These are phyloP conservation scores for Gymnorhina tibicen DNA, from an alignment of 2,113 vertebrate species.

Conservation along the genomic window DNA sequence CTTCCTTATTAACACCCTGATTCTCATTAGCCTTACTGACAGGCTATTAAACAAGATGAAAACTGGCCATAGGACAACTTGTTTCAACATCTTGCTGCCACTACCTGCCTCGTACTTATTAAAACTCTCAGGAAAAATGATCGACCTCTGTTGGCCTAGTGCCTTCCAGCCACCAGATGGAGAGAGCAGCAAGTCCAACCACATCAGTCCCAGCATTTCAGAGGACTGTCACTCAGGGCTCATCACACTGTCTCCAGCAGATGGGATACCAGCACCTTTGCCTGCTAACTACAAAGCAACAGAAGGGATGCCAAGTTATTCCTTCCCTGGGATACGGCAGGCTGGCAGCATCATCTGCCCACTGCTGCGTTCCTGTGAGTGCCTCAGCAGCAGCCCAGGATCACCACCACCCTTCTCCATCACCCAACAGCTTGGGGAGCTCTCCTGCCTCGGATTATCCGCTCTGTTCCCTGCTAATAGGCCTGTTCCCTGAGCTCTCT, in stretches of 20 bases:
- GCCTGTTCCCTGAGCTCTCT: neutral
- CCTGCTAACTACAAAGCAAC: neutral
- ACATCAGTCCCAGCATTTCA: neutral
- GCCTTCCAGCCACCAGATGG: slow-evolving; percentile 16
- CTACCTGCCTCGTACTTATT: neutral
- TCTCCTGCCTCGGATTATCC: neutral
- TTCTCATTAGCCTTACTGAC: neutral
- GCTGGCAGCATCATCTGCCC: slow-evolving; percentile 17
- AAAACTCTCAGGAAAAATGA: neutral
- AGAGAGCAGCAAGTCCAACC: neutral
- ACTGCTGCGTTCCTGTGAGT: neutral
- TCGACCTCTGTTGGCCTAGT: neutral
- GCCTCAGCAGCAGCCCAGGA: neutral
- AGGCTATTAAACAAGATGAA: neutral
- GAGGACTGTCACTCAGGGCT: neutral
- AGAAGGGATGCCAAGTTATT: neutral
- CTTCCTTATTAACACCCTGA: neutral
- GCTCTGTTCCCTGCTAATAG: neutral
- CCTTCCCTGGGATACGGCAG: neutral
- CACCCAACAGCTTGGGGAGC: neutral
- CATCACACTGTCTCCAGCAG: neutral
- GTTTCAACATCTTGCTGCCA: neutral
- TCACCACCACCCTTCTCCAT: neutral
- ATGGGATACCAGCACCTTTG: slow-evolving; percentile 40
- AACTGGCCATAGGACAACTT: neutral